Evolutionary conservation across 1,140 invertebrate species (phyloP), one percentile per base, ranked within the genome.

Genomic region (Anastrepha obliqua): DNA sequence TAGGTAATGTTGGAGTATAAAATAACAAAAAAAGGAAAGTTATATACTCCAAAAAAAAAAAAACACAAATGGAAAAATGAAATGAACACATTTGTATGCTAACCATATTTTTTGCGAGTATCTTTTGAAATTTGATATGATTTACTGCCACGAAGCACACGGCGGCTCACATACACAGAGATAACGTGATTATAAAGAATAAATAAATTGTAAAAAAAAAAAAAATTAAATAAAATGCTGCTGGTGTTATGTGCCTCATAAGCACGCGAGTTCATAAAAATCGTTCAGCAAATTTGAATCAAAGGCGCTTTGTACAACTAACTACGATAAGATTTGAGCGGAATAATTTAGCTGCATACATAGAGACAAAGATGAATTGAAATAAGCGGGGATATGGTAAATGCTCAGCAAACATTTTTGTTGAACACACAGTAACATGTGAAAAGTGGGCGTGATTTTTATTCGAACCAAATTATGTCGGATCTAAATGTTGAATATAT

Each of bases 101-200:
- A 55, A 9, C 17, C 11, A 29, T 58, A 17, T 81, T 55, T 70
- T 81, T 81, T 81, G 47, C n/a, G 74, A 55, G 20, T 81, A 55
- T 81, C 20, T 51, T 7, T 13, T 81, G 74, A 81, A 58, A 81
- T 58, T 81, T 29, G 47, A 81, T 81, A 81, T 58, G 74, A 81
- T 58, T 81, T 81, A 55, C 47, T 17, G 70, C n/a, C 74, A 81
- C 47, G 74, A 55, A n/a, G 74, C 13, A n/a, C 74, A 78, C 47
- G 29, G 9, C 3, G 74, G 60, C 60, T 17, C 15, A 67, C 74
- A 78, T 44, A 78, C 47, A 5, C 5, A 55, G 7, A 55, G 13
- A 51, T 44, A 44, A 62, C 60, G 60, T 15, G 8, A 62, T 62
- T 17, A 62, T 8, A 55, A 29, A 29, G 29, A 29, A 29, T 29